These are phyloP conservation scores for Theocolax elegans DNA, from an alignment of 1,140 invertebrate genomes.

Conservation along the genomic window DNA sequence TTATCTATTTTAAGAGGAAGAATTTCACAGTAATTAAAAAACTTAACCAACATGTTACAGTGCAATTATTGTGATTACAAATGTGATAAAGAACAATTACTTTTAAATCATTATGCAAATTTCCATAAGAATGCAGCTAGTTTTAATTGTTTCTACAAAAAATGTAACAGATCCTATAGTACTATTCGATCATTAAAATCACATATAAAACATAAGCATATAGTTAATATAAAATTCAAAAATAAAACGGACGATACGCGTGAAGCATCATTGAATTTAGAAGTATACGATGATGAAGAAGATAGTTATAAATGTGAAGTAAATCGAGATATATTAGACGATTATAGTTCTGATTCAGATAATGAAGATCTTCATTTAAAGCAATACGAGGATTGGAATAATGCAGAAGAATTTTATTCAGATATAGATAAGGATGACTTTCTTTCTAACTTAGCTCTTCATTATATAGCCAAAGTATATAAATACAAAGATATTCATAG, in stretches of 20 bases:
- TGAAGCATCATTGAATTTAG: background rate
- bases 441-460: background rate
- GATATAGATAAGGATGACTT: too few species aligned
- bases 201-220: background rate
- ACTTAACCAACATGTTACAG: too few species aligned
- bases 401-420: background rate
- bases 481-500: background rate
- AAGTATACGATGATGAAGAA: background rate
- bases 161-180: background rate
- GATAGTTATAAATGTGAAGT: background rate
- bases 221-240: too few species aligned
- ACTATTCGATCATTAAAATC: background rate
- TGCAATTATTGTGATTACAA: background rate
- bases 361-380: slow-evolving; percentile 2
- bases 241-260: background rate
- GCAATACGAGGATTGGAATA: background rate
- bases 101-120: background rate
- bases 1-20: background rate
- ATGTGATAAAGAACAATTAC: background rate
- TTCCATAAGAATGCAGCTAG: background rate
- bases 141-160: background rate
- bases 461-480: background rate
- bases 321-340: background rate
- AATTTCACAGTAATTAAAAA: background rate
- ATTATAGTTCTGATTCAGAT: too few species aligned